These are phyloP conservation scores for Acrocephalus arundinaceus DNA, from an alignment of 2,113 vertebrate species.

Conservation along the genomic window DNA sequence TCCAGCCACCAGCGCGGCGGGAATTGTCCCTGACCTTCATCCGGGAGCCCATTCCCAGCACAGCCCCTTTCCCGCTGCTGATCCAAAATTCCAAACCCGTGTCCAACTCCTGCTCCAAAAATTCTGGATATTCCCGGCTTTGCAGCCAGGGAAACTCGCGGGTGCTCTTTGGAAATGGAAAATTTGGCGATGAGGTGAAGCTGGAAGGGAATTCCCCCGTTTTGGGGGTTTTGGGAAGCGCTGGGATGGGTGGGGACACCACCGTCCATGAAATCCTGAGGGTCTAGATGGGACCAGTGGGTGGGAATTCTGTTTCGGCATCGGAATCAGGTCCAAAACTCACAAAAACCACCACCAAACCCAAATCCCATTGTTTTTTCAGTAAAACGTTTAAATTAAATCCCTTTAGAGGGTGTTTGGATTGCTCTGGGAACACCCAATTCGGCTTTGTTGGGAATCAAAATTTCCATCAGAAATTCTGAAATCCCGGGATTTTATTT, in stretches of 20 bases:
- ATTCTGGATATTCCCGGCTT: not conserved
- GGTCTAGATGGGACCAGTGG: accelerated
- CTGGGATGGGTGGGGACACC: not conserved
- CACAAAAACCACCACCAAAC: not conserved
- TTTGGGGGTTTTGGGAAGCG: not conserved
- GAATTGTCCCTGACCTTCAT: not conserved
- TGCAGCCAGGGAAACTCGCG: accelerated
- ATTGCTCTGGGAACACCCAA: not conserved
- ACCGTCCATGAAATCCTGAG: accelerated
- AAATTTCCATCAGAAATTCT: not conserved
- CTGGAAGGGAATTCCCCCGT: not conserved
- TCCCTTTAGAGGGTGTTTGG: accelerated
- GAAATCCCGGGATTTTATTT: accelerated
- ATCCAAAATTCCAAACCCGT: not conserved
- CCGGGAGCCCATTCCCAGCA: not conserved
- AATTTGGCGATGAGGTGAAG: accelerated
- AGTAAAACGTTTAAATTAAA: not conserved
- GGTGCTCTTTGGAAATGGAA: not conserved
- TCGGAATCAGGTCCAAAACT: accelerated
- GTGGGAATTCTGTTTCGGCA: not conserved
- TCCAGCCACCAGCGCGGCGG: accelerated
- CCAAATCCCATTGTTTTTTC: accelerated
- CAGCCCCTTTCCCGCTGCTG: accelerated
- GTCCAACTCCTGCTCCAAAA: not conserved
- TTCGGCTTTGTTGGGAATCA: accelerated